These are phyloP conservation scores for Apodemia duryi DNA, from an alignment of 2,888 invertebrate species.

Conservation along the genomic window DNA sequence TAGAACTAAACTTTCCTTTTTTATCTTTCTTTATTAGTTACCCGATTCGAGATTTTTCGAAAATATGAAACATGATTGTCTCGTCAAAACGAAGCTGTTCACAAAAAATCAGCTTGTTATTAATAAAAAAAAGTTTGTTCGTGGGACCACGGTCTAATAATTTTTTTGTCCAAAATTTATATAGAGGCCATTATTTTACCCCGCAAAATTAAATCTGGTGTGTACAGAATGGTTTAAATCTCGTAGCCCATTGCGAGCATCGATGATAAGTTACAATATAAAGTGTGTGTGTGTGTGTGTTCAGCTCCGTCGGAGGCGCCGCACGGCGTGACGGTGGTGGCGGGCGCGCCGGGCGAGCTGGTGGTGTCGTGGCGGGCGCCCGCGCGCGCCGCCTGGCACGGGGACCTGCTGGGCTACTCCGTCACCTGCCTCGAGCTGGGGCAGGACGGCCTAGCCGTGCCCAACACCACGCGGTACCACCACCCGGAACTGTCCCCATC, in stretches of 20 bases:
- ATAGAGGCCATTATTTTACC: too few relatives aligned
- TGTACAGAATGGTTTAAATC: too few relatives aligned
- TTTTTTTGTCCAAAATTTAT: too few relatives aligned
- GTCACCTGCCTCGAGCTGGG: constrained; percentile 84
- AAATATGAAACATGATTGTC: too few relatives aligned
- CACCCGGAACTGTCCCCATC: neutral
- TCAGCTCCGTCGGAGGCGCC: constrained; percentile 85
- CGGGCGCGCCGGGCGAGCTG: constrained; percentile 84
- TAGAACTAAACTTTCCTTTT: too few relatives aligned
- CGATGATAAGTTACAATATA: neutral
- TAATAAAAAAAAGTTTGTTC: too few relatives aligned
- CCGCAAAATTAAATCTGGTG: too few relatives aligned
- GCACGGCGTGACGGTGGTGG: constrained; percentile 81
- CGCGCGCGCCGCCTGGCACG: constrained; percentile 85
- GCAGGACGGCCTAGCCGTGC: constrained; percentile 50
- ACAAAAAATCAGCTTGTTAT: too few relatives aligned
- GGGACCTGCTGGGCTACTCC: constrained; percentile 86
- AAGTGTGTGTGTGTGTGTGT: neutral
- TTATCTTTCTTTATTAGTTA: too few relatives aligned
- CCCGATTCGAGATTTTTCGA: too few relatives aligned
- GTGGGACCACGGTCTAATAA: too few relatives aligned
- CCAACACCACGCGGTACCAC: constrained; percentile 54
- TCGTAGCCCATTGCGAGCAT: neutral
- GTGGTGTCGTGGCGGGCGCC: constrained; percentile 88
- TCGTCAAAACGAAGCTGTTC: too few relatives aligned